These are phyloP conservation scores for Tretioscincus oriximinensis DNA, from an alignment of 2,113 vertebrate species.

Conservation along the genomic window DNA sequence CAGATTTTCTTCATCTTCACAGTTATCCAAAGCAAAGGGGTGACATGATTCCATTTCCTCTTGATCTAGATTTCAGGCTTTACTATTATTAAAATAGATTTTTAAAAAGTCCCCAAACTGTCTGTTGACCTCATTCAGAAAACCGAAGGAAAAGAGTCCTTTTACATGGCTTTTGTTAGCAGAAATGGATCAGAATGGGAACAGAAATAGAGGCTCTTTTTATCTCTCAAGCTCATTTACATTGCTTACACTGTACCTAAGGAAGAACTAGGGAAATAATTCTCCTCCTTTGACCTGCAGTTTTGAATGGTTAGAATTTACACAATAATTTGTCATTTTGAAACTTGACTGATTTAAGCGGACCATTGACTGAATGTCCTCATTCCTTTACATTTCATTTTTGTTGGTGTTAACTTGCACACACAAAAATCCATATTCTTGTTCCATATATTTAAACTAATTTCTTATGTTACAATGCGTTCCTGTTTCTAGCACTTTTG, in stretches of 20 bases:
- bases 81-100: background rate
- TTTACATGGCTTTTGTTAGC: background rate
- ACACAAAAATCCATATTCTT: too few species aligned
- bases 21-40: background rate
- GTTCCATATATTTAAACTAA: too few species aligned
- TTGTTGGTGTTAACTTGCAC: too few species aligned
- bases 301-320: background rate
- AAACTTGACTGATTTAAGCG: too few species aligned
- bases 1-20: background rate
- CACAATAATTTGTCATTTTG: background rate
- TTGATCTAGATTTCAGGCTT: background rate
- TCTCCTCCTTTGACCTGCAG: background rate
- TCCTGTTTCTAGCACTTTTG: too few species aligned
- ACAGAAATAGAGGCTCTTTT: background rate
- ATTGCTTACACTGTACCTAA: background rate
- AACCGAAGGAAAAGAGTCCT: background rate
- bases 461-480: too few species aligned
- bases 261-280: background rate
- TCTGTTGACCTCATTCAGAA: conserved; percentile 10
- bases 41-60: background rate
- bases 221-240: background rate
- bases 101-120: background rate
- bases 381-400: too few species aligned
- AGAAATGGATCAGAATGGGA: background rate
- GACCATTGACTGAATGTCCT: too few species aligned